These are phyloP conservation scores for Periparus ater DNA, from an alignment of 2,797 vertebrate genomes.

Conservation along the genomic window DNA sequence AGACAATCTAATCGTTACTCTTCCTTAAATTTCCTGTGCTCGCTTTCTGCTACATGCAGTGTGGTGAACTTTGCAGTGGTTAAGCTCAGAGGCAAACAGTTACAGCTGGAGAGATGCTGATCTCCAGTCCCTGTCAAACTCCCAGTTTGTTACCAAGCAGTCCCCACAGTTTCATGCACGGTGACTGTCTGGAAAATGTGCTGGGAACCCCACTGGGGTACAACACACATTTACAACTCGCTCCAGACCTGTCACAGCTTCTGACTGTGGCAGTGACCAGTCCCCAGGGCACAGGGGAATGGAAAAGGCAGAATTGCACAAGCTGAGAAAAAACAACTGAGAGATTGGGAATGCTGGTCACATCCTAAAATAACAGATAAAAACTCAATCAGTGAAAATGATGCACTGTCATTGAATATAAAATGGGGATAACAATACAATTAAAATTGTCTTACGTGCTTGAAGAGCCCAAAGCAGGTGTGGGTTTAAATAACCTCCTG, in stretches of 20 bases:
- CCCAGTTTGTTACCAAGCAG: neutral
- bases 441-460: neutral
- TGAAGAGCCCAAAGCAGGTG: neutral
- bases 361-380: neutral
- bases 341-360: neutral
- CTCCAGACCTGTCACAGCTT: neutral
- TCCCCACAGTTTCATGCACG: neutral
- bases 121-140: neutral
- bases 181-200: neutral
- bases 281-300: neutral
- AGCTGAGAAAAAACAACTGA: neutral
- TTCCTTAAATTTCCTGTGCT: neutral
- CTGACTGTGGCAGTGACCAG: neutral
- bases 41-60: neutral
- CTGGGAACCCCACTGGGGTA: neutral
- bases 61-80: neutral
- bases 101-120: neutral
- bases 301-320: neutral
- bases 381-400: neutral
- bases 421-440: neutral
- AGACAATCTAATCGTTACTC: neutral
- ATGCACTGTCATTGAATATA: neutral
- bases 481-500: neutral
- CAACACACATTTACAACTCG: accelerated
- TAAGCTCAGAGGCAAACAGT: neutral